Evolutionary conservation across 2,113 vertebrate species (phyloP).

Genomic region (Hucho hucho): DNA sequence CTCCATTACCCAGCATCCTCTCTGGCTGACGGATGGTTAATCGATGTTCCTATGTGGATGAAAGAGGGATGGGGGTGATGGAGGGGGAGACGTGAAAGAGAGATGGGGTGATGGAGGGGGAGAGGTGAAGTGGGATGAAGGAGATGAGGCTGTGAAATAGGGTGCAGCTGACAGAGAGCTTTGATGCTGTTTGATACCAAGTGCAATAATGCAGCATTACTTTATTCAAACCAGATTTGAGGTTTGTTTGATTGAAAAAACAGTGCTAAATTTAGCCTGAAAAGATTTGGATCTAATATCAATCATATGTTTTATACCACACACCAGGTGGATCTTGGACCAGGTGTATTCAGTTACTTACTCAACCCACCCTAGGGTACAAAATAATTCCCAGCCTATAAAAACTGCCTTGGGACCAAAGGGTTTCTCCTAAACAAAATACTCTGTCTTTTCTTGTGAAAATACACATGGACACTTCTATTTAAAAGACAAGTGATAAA

Average conservation of each 20-base stretch:
- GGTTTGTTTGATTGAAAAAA: background rate
- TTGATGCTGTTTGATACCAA: background rate
- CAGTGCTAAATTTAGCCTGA: background rate
- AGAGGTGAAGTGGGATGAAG: background rate
- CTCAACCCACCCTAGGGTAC: background rate
- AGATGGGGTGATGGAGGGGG: background rate
- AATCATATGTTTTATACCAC: background rate
- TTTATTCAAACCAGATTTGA: background rate
- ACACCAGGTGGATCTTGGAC: background rate
- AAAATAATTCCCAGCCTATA: conserved; percentile 4
- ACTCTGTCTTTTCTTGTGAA: conserved; percentile 51
- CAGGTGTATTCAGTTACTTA: background rate
- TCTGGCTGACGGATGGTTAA: conserved; percentile 34
- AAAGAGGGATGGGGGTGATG: conserved; percentile 30
- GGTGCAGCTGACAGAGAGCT: background rate
- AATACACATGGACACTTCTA: conserved; percentile 37
- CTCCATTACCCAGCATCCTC: conserved; percentile 41
- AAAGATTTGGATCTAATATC: background rate
- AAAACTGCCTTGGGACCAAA: conserved; percentile 20
- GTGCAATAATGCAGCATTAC: background rate
- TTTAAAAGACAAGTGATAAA: conserved; percentile 45
- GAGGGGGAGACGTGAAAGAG: conserved; percentile 11
- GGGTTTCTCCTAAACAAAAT: conserved; percentile 14
- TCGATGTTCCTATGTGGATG: conserved; percentile 36
- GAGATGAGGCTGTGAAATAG: background rate